Evolutionary conservation across 2,113 vertebrate genomes (phyloP).

Genomic region (Daphoenositta chrysoptera): DNA sequence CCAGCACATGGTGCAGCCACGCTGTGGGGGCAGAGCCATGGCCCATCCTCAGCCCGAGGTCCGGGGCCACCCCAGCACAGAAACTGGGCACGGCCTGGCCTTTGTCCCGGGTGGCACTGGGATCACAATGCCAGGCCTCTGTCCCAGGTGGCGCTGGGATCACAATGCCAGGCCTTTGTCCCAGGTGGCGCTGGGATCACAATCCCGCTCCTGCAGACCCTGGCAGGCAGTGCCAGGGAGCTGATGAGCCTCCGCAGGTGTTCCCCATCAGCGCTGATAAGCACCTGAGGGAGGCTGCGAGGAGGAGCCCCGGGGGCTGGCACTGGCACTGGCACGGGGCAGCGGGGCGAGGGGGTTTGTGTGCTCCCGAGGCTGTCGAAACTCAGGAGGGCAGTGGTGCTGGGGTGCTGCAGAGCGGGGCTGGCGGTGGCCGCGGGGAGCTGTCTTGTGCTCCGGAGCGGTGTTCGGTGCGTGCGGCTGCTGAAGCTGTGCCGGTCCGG

Average conservation of each 20-base stretch:
- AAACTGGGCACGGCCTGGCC: too few species aligned
- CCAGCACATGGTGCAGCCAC: accelerated
- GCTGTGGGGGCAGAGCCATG: not conserved
- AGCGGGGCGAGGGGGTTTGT: accelerated
- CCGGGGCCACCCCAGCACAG: not conserved
- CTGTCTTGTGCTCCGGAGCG: accelerated
- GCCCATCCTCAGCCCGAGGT: accelerated
- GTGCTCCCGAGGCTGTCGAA: accelerated
- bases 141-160: not conserved
- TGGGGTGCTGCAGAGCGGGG: not conserved
- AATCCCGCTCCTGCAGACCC: not conserved
- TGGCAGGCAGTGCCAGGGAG: not conserved
- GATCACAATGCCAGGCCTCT: too few species aligned
- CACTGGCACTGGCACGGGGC: too few species aligned
- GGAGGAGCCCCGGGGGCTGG: accelerated
- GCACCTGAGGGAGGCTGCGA: not conserved
- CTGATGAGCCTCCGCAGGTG: not conserved
- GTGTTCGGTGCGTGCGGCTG: too few species aligned
- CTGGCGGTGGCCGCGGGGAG: accelerated
- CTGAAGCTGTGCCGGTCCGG: accelerated
- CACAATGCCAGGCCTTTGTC: too few species aligned
- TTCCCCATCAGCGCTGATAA: accelerated
- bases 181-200: not conserved
- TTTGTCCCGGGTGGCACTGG: not conserved
- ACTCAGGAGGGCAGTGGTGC: accelerated